Evolutionary conservation across 2,113 vertebrate genomes (phyloP).

Genomic region (Macrotis lagotis): DNA sequence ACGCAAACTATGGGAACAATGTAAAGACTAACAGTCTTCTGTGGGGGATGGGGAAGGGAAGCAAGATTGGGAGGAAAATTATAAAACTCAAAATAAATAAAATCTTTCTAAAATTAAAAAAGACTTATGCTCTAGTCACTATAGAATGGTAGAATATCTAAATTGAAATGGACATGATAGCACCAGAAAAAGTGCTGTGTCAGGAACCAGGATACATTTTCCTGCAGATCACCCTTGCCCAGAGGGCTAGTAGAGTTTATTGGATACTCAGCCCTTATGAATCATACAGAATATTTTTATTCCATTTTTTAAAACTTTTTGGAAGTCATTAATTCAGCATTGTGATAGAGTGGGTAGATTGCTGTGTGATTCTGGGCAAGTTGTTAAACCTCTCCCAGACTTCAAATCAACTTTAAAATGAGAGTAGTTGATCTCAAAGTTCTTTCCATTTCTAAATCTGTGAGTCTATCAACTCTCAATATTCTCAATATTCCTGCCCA

Average conservation of each 20-base stretch:
- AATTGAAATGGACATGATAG: not conserved
- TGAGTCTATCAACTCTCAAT: not conserved
- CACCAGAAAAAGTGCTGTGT: not conserved
- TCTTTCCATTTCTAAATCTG: not conserved
- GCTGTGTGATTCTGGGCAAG: too few species aligned
- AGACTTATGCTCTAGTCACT: too few species aligned
- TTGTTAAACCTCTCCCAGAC: not conserved
- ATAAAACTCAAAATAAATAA: too few species aligned
- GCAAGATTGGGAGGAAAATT: too few species aligned
- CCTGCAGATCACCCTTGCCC: not conserved
- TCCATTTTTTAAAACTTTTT: conserved; percentile 3
- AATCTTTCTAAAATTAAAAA: too few species aligned
- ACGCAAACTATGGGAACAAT: too few species aligned
- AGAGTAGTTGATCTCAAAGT: too few species aligned
- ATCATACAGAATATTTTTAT: not conserved
- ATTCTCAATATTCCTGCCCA: not conserved
- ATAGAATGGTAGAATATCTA: not conserved
- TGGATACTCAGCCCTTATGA: not conserved
- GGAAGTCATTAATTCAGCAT: not conserved
- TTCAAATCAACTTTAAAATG: not conserved
- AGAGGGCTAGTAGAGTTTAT: not conserved
- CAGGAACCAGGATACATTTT: not conserved
- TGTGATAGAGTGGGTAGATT: not conserved
- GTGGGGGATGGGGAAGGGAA: too few species aligned
- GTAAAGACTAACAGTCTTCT: too few species aligned